Evolutionary conservation across 23 tunicate species (phyloP), one percentile per base, ranked within the genome.

Genomic region (Trididemnum nubilum): DNA sequence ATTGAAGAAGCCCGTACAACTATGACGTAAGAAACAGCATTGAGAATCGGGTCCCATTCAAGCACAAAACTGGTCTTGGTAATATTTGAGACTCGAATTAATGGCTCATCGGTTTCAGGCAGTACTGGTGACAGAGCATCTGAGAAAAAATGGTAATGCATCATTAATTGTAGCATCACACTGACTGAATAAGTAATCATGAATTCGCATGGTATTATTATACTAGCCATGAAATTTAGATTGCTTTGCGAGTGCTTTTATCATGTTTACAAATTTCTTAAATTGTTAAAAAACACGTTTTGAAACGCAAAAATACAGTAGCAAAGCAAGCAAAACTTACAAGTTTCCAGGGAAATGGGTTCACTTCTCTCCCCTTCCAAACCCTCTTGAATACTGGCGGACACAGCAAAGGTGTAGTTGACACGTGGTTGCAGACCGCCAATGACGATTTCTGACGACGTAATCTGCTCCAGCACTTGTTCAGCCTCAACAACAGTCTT

Each of bases 401-500:
- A 60, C 21, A 89, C 83, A 32, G 76, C 80, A 39, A 89, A 74
- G 0, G 64, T 76, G 64, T 89, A 89, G 39, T 78, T 76, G 30
- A 87, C 82, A 4, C 81, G 79, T 1, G 94, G 81, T 78, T 77
- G 61, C 31, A 89, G 82, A 29, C 86, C 76, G 29, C 52, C 67
- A 3, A 89, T 36, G 23, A 63, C 71, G 37, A 40, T 65, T 33
- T 36, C n/a, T 29, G 76, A 51, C 36, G 40, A 31, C 67, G 50
- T 32, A 28, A 85, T 32, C 2, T 60, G 49, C 18, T 51, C 69
- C 18, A 83, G 52, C 34, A 23, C 50, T 58, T 33, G 34, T 49
- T 71, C 88, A 21, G 32, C 5, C 34, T 83, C 81, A 31, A 33
- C 27, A 24, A 34, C 29, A 2, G 39, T 30, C n/a, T 73, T 83